Base-by-base conservation (phyloP, 2,888 invertebrate genomes). In the Dicranocentrus wangi region DNA sequence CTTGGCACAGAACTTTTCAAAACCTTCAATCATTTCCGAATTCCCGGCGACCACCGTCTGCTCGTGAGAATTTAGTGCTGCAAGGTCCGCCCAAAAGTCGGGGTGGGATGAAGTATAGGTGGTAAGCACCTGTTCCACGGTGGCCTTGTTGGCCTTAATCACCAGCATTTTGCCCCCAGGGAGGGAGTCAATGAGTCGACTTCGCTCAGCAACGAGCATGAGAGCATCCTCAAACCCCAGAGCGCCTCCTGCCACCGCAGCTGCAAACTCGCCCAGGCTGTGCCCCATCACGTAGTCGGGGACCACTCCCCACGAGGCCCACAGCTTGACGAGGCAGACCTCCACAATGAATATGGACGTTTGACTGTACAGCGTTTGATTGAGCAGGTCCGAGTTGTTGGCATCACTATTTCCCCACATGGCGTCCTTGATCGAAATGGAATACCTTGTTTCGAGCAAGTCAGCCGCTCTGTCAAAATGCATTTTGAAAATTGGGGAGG, bases 41-140 rank as follows among this genome's bases (percentile, higher is more conserved):
- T 76, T 42, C 15, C 84, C 82, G n/a, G 84, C 78, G 0, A 82
- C 55, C 1, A 82, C 82, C 1, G 81, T 78, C 63, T 84, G 80
- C 3, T 82, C 71, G 10, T 23, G 21, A 8, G 84, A 82, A 27
- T 84, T 84, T 39, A 78, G n/a, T 17, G 82, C 82, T 0, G 84
- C 84, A 13, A 60, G 53, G 27, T 84, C 84, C 27, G 75, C n/a
- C 71, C 72, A 68, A 8, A 70, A 70, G 17, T n/a, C 55, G 23
- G 17, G 7, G 8, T 73, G 27, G 1, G 15, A 32, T 1, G n/a
- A 27, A 13, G 27, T n/a, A 17, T 60, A 55, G 17, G 23, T 60
- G 47, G 42, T 17, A 15, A 73, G 13, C 2, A 68, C 1, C 2
- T 15, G 10, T 2, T 73, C 68, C 0, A 58, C 66, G 1, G 13